phyloP scores from a whole-genome alignment of 2,888 invertebrate genomes.

The Orchestes rusci region DNA sequence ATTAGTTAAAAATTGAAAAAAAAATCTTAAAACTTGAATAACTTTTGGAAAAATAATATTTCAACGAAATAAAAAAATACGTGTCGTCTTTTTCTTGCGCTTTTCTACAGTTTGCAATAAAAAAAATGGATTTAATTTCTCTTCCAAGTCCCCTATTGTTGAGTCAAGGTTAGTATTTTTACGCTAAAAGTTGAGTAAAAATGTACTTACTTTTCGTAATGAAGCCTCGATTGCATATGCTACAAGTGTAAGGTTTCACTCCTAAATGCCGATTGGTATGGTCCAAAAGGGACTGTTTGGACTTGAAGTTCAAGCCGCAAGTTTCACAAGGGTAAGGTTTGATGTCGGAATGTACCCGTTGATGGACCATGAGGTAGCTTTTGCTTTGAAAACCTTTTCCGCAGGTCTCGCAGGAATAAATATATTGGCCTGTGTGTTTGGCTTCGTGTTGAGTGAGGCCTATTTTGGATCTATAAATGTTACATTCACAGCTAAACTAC shows the following conservation, averaged over 20 bases:
- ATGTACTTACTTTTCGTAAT: slow-evolving; percentile 51
- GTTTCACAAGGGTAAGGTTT: slow-evolving; percentile 53
- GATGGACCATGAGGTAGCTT: slow-evolving; percentile 54
- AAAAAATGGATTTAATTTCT: no score
- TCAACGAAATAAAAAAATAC: no score
- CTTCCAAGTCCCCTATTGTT: no score
- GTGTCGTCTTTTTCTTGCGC: no score
- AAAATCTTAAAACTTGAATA: no score
- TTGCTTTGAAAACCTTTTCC: slow-evolving; percentile 56
- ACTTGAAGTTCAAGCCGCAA: slow-evolving; percentile 53
- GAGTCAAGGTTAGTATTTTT: no score
- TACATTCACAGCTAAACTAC: no score
- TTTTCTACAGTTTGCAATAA: no score
- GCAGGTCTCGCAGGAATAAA: slow-evolving; percentile 51
- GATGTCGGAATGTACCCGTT: slow-evolving; percentile 52
- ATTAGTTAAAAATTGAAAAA: no score
- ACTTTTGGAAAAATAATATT: no score
- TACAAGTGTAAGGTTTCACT: slow-evolving; percentile 53
- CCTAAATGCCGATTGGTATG: slow-evolving; percentile 55
- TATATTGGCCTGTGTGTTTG: slow-evolving; percentile 51
- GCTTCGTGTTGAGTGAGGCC: slow-evolving; percentile 55
- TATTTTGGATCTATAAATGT: slow-evolving; percentile 54
- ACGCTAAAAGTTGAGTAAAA: no score
- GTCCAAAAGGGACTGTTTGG: slow-evolving; percentile 53
- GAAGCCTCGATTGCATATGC: slow-evolving; percentile 52